These are phyloP conservation scores for Borostomias antarcticus DNA, from an alignment of 2,797 vertebrate genomes.

Conservation along the genomic window DNA sequence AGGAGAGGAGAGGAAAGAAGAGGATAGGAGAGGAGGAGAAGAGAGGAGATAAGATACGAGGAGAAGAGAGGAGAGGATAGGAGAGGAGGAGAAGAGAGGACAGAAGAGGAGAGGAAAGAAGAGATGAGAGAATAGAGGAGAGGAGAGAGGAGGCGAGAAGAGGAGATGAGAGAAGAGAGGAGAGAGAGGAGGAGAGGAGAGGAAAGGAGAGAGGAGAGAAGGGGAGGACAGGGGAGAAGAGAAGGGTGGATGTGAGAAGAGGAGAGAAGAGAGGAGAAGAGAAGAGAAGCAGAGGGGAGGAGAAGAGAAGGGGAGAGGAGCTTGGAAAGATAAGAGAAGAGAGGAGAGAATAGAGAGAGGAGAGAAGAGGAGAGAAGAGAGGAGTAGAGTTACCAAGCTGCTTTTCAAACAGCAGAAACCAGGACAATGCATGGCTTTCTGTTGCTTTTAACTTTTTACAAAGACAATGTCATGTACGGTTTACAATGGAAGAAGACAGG, in stretches of 20 bases:
- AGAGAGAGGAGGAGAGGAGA: neutral
- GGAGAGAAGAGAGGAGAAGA: neutral
- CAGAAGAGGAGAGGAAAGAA: neutral
- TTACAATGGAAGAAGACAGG: too few relatives aligned
- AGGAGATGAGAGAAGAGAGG: neutral
- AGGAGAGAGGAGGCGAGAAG: neutral
- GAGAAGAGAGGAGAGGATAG: too few relatives aligned
- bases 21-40: too few relatives aligned
- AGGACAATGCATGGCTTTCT: too few relatives aligned
- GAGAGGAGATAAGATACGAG: too few relatives aligned
- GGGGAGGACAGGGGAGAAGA: neutral
- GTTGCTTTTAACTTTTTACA: too few relatives aligned
- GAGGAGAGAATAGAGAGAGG: neutral
- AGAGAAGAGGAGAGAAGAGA: neutral
- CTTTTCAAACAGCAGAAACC: too few relatives aligned
- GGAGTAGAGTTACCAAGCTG: too few relatives aligned
- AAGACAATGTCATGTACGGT: constrained; percentile 13
- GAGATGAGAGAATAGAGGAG: neutral
- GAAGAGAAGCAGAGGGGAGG: neutral
- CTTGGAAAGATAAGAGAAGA: too few relatives aligned
- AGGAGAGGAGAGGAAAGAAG: too few relatives aligned
- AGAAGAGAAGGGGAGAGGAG: neutral
- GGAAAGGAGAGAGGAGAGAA: neutral
- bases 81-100: too few relatives aligned
- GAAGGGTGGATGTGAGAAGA: neutral